Evolutionary conservation across 2,797 vertebrate species (phyloP).

Genomic region (Pelodytes ibericus): DNA sequence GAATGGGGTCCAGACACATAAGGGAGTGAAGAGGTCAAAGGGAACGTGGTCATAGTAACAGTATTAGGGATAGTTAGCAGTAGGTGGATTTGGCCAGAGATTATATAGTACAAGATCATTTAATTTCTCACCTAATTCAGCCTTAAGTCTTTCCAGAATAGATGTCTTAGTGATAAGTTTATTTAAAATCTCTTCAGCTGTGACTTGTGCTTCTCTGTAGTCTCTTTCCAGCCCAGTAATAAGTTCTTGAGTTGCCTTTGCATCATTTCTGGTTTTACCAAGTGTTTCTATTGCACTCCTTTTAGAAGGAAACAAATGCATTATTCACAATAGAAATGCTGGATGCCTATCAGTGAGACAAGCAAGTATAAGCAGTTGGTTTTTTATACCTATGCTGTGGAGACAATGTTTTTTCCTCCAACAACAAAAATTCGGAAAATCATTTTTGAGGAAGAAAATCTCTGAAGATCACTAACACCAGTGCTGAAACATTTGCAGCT

Average conservation of each 20-base stretch:
- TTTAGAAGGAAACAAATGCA: conserved; percentile 1
- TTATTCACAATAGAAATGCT: too few species aligned
- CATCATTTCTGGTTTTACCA: conserved; percentile 32
- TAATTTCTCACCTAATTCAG: conserved; percentile 34
- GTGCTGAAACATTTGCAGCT: too few species aligned
- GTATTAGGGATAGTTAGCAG: too few species aligned
- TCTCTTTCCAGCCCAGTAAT: conserved; percentile 29
- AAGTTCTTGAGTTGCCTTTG: conserved; percentile 32
- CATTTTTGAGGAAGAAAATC: too few species aligned
- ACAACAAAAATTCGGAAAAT: neutral
- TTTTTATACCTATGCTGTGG: too few species aligned
- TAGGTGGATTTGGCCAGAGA: too few species aligned
- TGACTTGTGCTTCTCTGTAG: conserved; percentile 31
- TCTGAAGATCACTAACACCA: too few species aligned
- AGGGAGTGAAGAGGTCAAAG: too few species aligned
- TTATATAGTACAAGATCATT: too few species aligned
- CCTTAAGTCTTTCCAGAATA: conserved; percentile 46
- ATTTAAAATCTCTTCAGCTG: conserved; percentile 40
- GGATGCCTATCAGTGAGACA: neutral
- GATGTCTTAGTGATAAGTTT: conserved; percentile 51
- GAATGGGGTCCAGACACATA: too few species aligned
- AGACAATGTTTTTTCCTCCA: neutral
- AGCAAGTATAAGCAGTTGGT: too few species aligned
- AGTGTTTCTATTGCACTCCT: conserved; percentile 46
- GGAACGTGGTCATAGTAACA: too few species aligned